Evolutionary conservation across 2,888 invertebrate genomes (phyloP).

Genomic region (Acanthococcus lagerstroemiae): DNA sequence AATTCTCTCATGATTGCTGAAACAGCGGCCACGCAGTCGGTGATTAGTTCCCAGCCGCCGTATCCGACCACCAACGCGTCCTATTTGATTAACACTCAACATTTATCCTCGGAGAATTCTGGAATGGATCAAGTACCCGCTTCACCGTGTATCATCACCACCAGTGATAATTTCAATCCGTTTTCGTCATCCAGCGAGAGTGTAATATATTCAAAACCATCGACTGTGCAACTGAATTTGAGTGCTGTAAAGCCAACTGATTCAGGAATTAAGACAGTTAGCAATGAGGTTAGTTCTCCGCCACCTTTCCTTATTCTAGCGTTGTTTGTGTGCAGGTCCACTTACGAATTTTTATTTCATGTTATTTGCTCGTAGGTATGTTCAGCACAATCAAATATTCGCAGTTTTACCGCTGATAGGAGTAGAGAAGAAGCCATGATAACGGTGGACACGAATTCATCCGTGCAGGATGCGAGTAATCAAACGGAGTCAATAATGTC

Average conservation of each 20-base stretch:
- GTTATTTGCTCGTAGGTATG: neutral
- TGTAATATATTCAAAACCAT: neutral
- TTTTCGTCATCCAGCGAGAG: neutral
- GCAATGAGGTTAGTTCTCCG: neutral
- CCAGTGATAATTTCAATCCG: neutral
- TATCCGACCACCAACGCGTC: slow-evolving; percentile 18
- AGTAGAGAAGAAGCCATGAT: neutral
- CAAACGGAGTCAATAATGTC: slow-evolving; percentile 12
- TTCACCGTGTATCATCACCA: neutral
- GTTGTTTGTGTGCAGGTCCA: no score
- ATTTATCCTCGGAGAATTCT: slow-evolving; percentile 2
- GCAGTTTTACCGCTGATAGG: neutral
- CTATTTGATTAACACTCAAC: slow-evolving; percentile 19
- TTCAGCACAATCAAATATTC: neutral
- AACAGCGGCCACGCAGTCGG: slow-evolving; percentile 16
- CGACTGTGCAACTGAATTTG: neutral
- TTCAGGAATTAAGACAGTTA: neutral
- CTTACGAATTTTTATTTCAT: neutral
- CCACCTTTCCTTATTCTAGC: no score
- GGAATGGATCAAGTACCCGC: neutral
- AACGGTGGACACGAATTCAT: slow-evolving; percentile 7
- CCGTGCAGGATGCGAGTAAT: slow-evolving; percentile 24
- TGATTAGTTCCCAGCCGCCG: neutral
- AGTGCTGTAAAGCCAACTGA: neutral
- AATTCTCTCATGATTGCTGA: slow-evolving; percentile 26